These are phyloP conservation scores for Caenorhabditis drosophilae DNA, from an alignment of 2,888 invertebrate species.

Conservation along the genomic window DNA sequence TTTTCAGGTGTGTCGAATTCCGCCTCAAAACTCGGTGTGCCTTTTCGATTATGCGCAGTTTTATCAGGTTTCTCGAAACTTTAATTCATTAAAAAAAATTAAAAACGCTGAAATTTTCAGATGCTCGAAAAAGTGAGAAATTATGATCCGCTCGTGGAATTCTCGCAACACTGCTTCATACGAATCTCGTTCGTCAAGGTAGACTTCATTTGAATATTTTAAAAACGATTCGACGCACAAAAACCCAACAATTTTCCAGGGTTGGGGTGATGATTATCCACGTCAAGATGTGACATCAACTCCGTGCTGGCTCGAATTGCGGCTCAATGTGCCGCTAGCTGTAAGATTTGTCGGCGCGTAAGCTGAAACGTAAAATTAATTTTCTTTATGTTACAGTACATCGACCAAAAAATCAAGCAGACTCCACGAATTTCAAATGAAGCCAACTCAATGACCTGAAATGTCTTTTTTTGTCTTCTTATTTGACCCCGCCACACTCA, in stretches of 20 bases:
- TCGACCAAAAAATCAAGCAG: slow-evolving; percentile 35
- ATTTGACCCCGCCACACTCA: background rate
- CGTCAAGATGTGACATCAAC: slow-evolving; percentile 98
- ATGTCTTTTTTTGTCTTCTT: slow-evolving; percentile 1
- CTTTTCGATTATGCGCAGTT: slow-evolving; percentile 28
- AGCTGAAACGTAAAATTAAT: too few relatives aligned
- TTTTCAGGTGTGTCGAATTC: slow-evolving; percentile 22
- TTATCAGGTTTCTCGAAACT: slow-evolving; percentile 20
- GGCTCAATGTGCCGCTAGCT: slow-evolving; percentile 93
- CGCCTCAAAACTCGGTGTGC: slow-evolving; percentile 15
- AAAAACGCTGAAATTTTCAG: slow-evolving; percentile 12
- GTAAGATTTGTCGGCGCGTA: slow-evolving; percentile 32
- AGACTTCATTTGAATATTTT: too few relatives aligned
- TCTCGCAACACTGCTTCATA: slow-evolving; percentile 99
- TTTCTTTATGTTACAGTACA: slow-evolving; percentile 17
- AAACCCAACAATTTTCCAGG: slow-evolving; percentile 73
- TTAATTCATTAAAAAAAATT: too few relatives aligned
- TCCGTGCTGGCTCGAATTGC: slow-evolving; percentile 99
- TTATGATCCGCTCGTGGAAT: slow-evolving; percentile 96
- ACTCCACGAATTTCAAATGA: slow-evolving; percentile 20
- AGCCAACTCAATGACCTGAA: slow-evolving; percentile 28
- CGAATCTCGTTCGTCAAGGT: slow-evolving; percentile 92
- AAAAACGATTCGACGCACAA: too few relatives aligned
- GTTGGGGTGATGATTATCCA: slow-evolving; percentile 99
- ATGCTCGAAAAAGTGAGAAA: slow-evolving; percentile 72